Conservation (phyloP, 2,888 invertebrate species). For the Stenodema calcarata region DNA sequence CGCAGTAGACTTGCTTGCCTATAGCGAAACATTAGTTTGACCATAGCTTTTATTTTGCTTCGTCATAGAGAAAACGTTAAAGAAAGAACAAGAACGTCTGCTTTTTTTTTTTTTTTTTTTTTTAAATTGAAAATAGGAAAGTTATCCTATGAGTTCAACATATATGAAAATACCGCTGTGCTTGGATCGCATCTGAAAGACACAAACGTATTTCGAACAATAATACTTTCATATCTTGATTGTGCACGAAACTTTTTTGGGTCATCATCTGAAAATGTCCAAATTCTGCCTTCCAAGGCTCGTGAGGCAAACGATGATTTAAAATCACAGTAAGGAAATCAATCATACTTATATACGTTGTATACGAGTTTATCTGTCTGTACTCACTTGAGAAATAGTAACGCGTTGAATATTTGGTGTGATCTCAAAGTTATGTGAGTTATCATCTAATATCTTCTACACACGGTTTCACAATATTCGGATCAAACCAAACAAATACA, state of each 20-base stretch:
- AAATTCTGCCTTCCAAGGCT: too few species aligned
- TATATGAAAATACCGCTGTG: background rate
- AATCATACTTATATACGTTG: too few species aligned
- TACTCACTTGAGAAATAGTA: too few species aligned
- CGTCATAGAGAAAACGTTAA: background rate
- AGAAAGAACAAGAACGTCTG: background rate
- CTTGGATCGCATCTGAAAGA: background rate
- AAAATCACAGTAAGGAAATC: too few species aligned
- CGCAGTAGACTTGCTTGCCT: slow-evolving; percentile 19
- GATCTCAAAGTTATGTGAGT: too few species aligned
- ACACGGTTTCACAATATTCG: too few species aligned
- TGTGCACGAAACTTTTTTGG: background rate
- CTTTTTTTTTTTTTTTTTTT: background rate
- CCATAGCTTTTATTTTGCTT: background rate
- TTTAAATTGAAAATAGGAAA: background rate
- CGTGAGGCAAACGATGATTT: too few species aligned
- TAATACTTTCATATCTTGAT: background rate
- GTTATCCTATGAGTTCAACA: background rate
- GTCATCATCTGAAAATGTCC: too few species aligned
- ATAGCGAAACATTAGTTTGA: background rate
- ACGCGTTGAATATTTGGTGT: too few species aligned
- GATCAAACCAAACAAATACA: too few species aligned
- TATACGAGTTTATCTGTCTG: too few species aligned
- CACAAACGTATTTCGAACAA: background rate
- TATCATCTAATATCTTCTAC: too few species aligned